Conservation (phyloP, 2,113 vertebrate genomes). For the Bettongia penicillata region DNA sequence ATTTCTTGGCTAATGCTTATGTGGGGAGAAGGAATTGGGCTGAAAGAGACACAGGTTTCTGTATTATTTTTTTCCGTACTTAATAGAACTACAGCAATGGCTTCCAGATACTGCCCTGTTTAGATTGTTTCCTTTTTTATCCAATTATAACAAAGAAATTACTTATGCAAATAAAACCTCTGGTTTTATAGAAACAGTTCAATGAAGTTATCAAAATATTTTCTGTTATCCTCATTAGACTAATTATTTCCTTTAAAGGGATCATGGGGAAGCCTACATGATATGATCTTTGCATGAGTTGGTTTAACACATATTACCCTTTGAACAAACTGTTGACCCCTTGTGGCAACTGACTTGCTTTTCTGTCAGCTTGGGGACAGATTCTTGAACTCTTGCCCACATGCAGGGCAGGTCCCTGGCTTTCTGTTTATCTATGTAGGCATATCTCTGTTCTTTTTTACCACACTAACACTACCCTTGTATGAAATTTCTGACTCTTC, state of each 20-base stretch:
- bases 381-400: neutral
- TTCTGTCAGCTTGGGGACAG: neutral
- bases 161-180: slow-evolving; percentile 13
- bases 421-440: neutral
- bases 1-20: slow-evolving; percentile 1
- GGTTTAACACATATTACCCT: neutral
- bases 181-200: neutral
- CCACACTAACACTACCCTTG: neutral
- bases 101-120: neutral
- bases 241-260: neutral
- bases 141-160: neutral
- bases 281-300: neutral
- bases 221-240: neutral
- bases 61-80: neutral
- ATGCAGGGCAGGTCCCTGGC: neutral
- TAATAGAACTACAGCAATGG: slow-evolving; percentile 5
- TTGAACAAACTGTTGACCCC: neutral
- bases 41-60: neutral
- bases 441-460: neutral
- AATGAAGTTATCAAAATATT: neutral
- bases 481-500: neutral
- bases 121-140: slow-evolving; percentile 18
- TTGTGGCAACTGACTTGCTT: neutral
- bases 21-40: neutral
- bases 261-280: neutral